These are phyloP conservation scores for Chironomus tentans DNA, from an alignment of 2,888 invertebrate species.

Conservation along the genomic window DNA sequence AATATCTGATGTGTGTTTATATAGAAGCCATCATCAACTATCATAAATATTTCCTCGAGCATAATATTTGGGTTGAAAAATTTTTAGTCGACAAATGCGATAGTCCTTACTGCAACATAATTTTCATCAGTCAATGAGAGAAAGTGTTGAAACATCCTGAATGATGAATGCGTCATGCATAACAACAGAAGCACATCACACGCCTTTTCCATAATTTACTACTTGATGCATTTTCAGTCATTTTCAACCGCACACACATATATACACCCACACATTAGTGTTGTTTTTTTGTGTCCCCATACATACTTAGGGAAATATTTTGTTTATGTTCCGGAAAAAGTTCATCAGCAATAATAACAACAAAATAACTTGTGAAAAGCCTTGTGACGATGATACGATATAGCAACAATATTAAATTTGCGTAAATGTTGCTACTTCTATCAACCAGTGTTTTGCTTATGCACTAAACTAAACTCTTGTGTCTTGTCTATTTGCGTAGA, in stretches of 20 bases:
- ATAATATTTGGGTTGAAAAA: conserved; percentile 17
- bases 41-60: conserved; percentile 27
- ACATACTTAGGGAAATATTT: background rate
- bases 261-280: background rate
- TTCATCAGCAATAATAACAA: background rate
- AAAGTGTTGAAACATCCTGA: conserved; percentile 7
- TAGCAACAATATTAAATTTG: background rate
- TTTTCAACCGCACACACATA: background rate
- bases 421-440: background rate
- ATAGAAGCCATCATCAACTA: conserved; percentile 14
- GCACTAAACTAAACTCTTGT: background rate
- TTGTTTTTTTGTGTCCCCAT: background rate
- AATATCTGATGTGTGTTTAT: background rate
- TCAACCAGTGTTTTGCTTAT: background rate
- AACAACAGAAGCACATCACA: background rate
- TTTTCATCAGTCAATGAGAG: background rate
- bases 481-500: conserved; percentile 24
- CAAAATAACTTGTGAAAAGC: background rate
- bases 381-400: background rate
- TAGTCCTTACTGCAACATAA: background rate
- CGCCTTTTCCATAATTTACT: conserved; percentile 21
- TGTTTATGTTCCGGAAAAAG: background rate
- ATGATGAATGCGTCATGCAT: background rate
- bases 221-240: conserved; percentile 10
- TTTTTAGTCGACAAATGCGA: background rate